phyloP scores from a whole-genome alignment of 2,113 vertebrate species.

The Ceyx margarethae region DNA sequence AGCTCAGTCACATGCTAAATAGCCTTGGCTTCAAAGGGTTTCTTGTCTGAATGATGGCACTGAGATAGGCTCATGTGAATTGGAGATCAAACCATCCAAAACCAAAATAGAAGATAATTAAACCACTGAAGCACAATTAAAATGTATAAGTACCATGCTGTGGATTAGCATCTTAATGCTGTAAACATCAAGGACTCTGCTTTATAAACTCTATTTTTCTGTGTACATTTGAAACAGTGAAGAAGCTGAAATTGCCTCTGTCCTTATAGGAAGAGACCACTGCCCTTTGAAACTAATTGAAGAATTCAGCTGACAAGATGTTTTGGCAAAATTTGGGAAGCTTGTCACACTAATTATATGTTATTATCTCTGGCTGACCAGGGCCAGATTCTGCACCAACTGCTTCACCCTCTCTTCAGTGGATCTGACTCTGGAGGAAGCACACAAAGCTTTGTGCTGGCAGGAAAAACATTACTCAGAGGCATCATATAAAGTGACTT shows the following conservation, averaged over 20 bases:
- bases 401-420: neutral
- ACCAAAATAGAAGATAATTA: conserved; percentile 20
- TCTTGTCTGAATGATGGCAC: neutral
- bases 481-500: neutral
- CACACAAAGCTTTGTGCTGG: neutral
- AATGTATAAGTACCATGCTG: neutral
- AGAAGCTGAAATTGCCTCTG: neutral
- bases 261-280: neutral
- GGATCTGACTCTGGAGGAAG: neutral
- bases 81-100: neutral
- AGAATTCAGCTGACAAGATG: neutral
- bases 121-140: neutral
- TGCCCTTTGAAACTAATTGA: neutral
- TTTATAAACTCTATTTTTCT: neutral
- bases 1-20: neutral
- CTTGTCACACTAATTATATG: neutral
- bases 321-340: neutral
- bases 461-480: neutral
- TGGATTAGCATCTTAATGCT: neutral
- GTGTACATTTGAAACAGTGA: neutral
- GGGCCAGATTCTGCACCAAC: neutral
- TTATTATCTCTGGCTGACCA: neutral
- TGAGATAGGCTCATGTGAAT: neutral
- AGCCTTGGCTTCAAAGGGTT: neutral
- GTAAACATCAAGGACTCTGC: neutral